Percentiles rank a stretch among this genome's conserved stretches.
These are phyloP conservation scores for Mesocentrotus franciscanus DNA, from an alignment of 53 echinoderm and acorn worm species.

Conservation along the genomic window DNA sequence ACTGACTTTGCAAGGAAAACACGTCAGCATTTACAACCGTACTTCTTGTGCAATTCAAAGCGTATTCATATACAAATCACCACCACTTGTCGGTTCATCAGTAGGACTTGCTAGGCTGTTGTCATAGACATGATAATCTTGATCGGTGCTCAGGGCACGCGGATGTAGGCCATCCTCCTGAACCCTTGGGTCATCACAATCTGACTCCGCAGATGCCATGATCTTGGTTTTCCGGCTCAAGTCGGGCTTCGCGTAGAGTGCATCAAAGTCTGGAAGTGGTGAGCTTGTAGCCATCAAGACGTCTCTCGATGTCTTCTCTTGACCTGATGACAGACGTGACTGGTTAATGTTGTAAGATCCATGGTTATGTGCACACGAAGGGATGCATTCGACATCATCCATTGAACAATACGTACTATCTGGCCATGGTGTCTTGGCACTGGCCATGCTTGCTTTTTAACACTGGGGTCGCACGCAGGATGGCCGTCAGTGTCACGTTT, in stretches of 20 bases:
- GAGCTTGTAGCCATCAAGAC: neutral
- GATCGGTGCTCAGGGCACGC: neutral
- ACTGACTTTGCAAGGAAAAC: too few species aligned
- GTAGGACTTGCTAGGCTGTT: neutral
- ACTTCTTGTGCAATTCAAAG: too few species aligned
- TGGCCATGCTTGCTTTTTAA: neutral
- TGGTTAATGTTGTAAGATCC: neutral
- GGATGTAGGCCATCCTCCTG: neutral
- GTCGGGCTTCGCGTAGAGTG: neutral
- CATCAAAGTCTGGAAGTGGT: neutral
- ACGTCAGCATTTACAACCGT: too few species aligned
- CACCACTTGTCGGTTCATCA: neutral
- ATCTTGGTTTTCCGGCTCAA: conserved; percentile 22
- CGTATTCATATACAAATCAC: neutral
- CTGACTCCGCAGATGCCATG: neutral
- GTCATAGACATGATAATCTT: neutral
- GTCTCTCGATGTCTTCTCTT: neutral
- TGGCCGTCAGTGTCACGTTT: neutral
- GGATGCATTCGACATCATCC: neutral
- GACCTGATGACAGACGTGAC: too few species aligned
- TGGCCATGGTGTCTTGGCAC: neutral
- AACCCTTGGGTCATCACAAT: neutral
- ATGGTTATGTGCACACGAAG: neutral
- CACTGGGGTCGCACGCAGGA: too few species aligned
- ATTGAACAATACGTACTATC: neutral